Conservation (phyloP, 2,888 invertebrate species). For the Eurois occulta region DNA sequence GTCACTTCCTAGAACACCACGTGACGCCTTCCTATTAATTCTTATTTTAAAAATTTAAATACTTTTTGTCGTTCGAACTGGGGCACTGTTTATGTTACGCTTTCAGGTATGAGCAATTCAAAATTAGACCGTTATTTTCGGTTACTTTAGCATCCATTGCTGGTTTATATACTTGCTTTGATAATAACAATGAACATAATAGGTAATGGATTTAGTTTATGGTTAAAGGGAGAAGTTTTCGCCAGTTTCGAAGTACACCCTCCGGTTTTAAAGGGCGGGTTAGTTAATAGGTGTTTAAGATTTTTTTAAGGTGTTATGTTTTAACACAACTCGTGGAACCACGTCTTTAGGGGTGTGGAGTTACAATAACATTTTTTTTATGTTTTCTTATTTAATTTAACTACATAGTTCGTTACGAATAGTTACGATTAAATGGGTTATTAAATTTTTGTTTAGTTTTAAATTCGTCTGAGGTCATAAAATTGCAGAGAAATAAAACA, state of each 20-base stretch:
- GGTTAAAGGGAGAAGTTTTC: not conserved
- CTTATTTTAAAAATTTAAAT: constrained; percentile 72
- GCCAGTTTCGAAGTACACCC: not conserved
- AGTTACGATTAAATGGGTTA: constrained; percentile 46
- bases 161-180: not conserved
- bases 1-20: constrained; percentile 85
- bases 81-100: constrained; percentile 74
- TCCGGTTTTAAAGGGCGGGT: constrained; percentile 48
- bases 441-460: constrained; percentile 39
- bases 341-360: constrained; percentile 60
- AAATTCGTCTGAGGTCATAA: constrained; percentile 34
- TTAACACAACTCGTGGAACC: constrained; percentile 61
- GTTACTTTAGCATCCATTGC: not conserved
- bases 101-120: constrained; percentile 56
- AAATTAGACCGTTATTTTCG: not conserved
- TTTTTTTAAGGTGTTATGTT: constrained; percentile 72
- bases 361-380: constrained; percentile 50
- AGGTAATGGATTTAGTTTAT: constrained; percentile 16
- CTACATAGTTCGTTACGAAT: constrained; percentile 48
- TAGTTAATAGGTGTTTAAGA: constrained; percentile 79
- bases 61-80: constrained; percentile 80
- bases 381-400: constrained; percentile 58
- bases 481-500: constrained; percentile 22
- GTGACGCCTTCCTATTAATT: constrained; percentile 73
- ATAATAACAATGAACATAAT: not conserved